Percentiles rank a stretch among this genome's conserved stretches.
phyloP scores from a whole-genome alignment of 2,888 invertebrate genomes.

The Pristionchus arcanus region DNA sequence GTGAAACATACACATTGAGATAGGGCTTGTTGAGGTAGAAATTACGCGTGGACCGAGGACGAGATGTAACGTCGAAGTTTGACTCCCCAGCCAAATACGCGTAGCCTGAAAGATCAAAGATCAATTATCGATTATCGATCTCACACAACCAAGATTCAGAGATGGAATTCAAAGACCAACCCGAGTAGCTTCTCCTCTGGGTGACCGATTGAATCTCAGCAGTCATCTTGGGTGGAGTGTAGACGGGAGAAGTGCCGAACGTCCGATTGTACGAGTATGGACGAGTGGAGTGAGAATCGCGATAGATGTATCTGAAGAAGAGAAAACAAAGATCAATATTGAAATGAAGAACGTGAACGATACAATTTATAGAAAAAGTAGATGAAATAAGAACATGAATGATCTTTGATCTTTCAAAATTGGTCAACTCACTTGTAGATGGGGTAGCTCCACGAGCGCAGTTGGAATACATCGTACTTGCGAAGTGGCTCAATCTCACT shows the following conservation, averaged over 20 bases:
- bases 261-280: conserved; percentile 74
- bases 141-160: not conserved
- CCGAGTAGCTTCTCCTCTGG: conserved; percentile 66
- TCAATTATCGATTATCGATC: not conserved
- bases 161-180: not conserved
- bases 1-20: conserved; percentile 54
- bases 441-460: conserved; percentile 78
- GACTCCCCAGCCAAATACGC: conserved; percentile 72
- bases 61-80: conserved; percentile 74
- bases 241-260: conserved; percentile 68
- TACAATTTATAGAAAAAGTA: not conserved
- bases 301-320: conserved; percentile 76
- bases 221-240: conserved; percentile 76
- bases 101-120: conserved; percentile 65
- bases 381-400: not conserved
- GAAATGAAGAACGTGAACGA: not conserved
- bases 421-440: conserved; percentile 73
- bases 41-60: conserved; percentile 71
- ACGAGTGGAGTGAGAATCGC: conserved; percentile 73
- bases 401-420: not conserved
- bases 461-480: conserved; percentile 78
- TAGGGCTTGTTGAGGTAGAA: conserved; percentile 47
- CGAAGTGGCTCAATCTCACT: conserved; percentile 69
- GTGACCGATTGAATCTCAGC: conserved; percentile 68
- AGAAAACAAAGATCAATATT: not conserved